A percentile compares a stretch with the other conserved stretches of the same genome.
Conservation (phyloP, 2,888 invertebrate species). For the Philereme transversata region DNA sequence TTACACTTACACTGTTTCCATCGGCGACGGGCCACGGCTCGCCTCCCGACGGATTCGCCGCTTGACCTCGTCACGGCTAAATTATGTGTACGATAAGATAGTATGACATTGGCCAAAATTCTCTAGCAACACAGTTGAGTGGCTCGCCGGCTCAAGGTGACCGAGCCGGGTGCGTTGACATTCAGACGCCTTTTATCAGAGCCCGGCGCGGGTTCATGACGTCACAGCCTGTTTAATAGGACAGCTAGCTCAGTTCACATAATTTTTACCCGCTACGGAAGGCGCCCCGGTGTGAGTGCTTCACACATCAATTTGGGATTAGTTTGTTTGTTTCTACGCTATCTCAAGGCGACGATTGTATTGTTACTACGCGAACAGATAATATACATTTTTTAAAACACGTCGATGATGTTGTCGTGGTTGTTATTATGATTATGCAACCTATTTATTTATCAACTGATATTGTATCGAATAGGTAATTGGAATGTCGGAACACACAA, state of each 20-base stretch:
- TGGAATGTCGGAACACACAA: not conserved
- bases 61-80: constrained; percentile 39
- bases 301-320: constrained; percentile 10
- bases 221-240: constrained; percentile 57
- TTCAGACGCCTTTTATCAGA: constrained; percentile 76
- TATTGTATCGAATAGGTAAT: not conserved
- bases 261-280: not conserved
- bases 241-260: constrained; percentile 40
- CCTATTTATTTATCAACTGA: constrained; percentile 1
- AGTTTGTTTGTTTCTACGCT: constrained; percentile 11
- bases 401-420: not conserved
- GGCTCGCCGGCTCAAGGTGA: constrained; percentile 70
- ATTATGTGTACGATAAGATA: constrained; percentile 54
- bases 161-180: constrained; percentile 75
- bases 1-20: constrained; percentile 16
- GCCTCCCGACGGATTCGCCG: constrained; percentile 35
- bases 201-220: constrained; percentile 55
- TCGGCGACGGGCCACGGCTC: constrained; percentile 24
- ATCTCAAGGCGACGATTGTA: constrained; percentile 1
- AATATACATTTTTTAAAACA: not conserved
- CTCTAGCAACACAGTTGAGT: constrained; percentile 57
- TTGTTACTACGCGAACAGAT: constrained; percentile 14
- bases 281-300: constrained; percentile 20
- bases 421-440: constrained; percentile 1
- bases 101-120: constrained; percentile 69